These are phyloP conservation scores for Argyra leucocephala DNA, from an alignment of 2,888 invertebrate species.

Conservation along the genomic window DNA sequence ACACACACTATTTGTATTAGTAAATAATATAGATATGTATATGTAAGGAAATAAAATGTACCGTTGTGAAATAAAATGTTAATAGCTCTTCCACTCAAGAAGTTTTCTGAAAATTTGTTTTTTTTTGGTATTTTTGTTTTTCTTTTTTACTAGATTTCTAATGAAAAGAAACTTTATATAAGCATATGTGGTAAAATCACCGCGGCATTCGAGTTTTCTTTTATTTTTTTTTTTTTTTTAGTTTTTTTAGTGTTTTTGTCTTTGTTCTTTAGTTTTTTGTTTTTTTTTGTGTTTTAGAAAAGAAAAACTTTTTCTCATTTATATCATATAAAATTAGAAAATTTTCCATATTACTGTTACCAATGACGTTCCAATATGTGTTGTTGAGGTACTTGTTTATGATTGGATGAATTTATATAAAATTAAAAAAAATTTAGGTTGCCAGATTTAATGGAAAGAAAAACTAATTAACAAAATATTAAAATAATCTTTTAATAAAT, in stretches of 20 bases:
- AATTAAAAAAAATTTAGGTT: not conserved
- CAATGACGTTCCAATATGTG: not conserved
- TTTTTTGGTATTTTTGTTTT: not conserved
- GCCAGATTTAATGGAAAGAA: too few species aligned
- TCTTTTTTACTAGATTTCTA: not conserved
- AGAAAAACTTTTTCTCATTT: not conserved
- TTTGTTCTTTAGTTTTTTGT: too few species aligned
- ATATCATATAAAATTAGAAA: not conserved
- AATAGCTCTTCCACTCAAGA: not conserved
- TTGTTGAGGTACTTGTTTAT: not conserved
- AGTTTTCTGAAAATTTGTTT: too few species aligned
- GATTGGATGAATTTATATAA: not conserved
- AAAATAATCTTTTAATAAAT: too few species aligned
- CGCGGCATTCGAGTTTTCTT: not conserved
- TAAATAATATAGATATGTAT: not conserved
- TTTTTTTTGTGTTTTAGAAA: not conserved
- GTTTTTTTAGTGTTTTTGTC: too few species aligned
- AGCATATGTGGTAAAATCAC: not conserved
- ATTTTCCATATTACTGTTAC: not conserved
- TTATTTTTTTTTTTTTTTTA: not conserved
- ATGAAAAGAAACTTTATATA: not conserved
- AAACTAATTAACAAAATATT: too few species aligned
- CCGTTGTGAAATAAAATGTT: not conserved
- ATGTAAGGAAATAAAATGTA: not conserved
- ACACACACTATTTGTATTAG: too few species aligned